Evolutionary conservation across 1,140 invertebrate species (phyloP).

Genomic region (Mycetomoellerius zeteki): DNA sequence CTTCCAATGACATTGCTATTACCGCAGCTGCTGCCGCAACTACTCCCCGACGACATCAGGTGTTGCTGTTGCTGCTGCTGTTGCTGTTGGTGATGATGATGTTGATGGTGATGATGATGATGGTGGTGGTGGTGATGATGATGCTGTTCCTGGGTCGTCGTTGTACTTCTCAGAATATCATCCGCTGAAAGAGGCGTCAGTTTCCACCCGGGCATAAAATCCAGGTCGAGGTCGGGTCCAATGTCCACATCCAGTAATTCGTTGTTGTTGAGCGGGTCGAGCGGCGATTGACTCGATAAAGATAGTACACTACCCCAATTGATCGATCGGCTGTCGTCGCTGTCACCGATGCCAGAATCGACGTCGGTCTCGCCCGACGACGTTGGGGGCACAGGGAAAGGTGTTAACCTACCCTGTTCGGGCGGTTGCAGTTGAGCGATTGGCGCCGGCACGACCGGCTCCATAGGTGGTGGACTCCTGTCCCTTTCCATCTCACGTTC

Average conservation of each 20-base stretch:
- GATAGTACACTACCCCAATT: slow-evolving; percentile 97
- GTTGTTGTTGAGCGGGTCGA: slow-evolving; percentile 94
- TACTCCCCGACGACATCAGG: slow-evolving; percentile 53
- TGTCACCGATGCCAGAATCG: slow-evolving; percentile 93
- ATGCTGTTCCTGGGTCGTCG: slow-evolving; percentile 76
- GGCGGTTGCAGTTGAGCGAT: slow-evolving; percentile 85
- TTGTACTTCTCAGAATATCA: slow-evolving; percentile 89
- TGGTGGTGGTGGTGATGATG: slow-evolving; percentile 73
- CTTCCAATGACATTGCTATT: slow-evolving; percentile 72
- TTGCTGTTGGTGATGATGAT: slow-evolving; percentile 65
- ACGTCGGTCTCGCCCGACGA: slow-evolving; percentile 88
- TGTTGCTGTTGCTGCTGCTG: slow-evolving; percentile 63
- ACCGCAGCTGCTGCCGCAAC: slow-evolving; percentile 58
- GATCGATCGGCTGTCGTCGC: slow-evolving; percentile 92
- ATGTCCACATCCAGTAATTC: slow-evolving; percentile 89
- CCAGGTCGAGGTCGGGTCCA: slow-evolving; percentile 87
- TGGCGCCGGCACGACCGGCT: slow-evolving; percentile 82
- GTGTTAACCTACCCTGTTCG: slow-evolving; percentile 89
- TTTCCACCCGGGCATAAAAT: slow-evolving; percentile 90
- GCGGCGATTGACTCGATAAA: slow-evolving; percentile 93
- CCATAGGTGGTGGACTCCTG: slow-evolving; percentile 85
- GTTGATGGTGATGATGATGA: slow-evolving; percentile 67
- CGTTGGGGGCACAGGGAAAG: slow-evolving; percentile 87
- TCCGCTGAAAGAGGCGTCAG: slow-evolving; percentile 90
- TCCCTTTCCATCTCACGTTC: slow-evolving; percentile 96